Evolutionary conservation across 53 echinoderm and acorn worm species (phyloP).

Genomic region (Henricia sp.): DNA sequence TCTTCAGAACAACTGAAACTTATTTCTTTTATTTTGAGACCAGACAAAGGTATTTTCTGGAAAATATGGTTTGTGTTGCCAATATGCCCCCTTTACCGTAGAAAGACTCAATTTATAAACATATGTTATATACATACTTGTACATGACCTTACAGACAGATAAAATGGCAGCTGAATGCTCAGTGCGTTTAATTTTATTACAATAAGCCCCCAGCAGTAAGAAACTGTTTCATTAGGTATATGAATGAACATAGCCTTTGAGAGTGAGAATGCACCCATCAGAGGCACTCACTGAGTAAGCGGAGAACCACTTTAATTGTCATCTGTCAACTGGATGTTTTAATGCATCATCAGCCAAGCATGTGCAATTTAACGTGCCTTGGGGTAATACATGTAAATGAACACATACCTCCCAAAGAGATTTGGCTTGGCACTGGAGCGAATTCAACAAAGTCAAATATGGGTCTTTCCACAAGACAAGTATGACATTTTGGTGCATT

Average conservation of each 20-base stretch:
- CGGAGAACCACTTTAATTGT: too few species aligned
- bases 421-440: background rate
- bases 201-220: background rate
- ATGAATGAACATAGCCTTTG: background rate
- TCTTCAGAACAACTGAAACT: too few species aligned
- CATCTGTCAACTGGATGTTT: slow-evolving; percentile 3
- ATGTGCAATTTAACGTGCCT: background rate
- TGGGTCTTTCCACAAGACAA: background rate
- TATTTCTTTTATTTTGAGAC: too few species aligned
- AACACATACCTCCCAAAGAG: background rate
- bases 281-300: too few species aligned
- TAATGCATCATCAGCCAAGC: background rate
- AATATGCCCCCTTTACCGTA: too few species aligned
- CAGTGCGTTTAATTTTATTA: background rate
- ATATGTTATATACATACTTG: too few species aligned
- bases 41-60: too few species aligned
- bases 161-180: background rate
- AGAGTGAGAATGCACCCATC: too few species aligned
- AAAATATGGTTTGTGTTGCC: too few species aligned
- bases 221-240: background rate
- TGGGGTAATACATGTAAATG: background rate
- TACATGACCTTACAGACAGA: background rate
- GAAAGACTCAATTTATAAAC: too few species aligned
- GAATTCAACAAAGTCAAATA: background rate
- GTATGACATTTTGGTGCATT: background rate